Evolutionary conservation across 2,797 vertebrate genomes (phyloP), one percentile per base, ranked within the genome.

Genomic region (Trachurus trachurus): DNA sequence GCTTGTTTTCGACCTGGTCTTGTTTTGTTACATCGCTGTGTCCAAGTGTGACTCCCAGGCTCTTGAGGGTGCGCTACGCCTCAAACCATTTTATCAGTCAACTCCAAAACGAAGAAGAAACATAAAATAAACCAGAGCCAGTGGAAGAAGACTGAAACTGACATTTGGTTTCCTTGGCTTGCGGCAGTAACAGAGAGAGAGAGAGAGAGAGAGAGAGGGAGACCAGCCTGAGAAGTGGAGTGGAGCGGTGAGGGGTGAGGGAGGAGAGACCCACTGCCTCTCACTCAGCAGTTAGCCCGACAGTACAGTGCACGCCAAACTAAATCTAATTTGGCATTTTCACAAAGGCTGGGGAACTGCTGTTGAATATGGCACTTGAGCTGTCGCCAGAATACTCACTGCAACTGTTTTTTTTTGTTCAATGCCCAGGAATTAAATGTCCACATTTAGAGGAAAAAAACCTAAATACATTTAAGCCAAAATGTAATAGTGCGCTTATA

Each of bases 141-240:
- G 58, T 56, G 21, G 61, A 77, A 40, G 60, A 63, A 80, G 53
- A 78, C 70, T 69, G 42, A 62, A 79, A 59, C 47, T 83, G 80
- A 81, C 86, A 78, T 85, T 84, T 83, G 81, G 64, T 61, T 80
- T 81, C 53, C 49, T 69, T 80, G 52, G 78, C 80, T 49, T 4
- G 66, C 74, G 84, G 76, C 72, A 57, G 66, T 60, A 19, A 22
- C 54, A 40, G 64, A 77, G 57, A 66, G 68, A 78, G 71, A 67
- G 64, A 77, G 57, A 66, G 68, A 78, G 71, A 67, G 66, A 78
- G 67, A 67, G 31, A 40, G 64, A 74, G 57, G 63, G 68, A 78
- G 71, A 67, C 47, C 49, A 76, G 54, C 61, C 40, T 34, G 59
- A 64, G 71, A 81, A 65, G 42, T 74, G 60, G 37, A 82, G 65